These are phyloP conservation scores for Cancer borealis DNA, from an alignment of 2,888 invertebrate genomes.

Conservation along the genomic window DNA sequence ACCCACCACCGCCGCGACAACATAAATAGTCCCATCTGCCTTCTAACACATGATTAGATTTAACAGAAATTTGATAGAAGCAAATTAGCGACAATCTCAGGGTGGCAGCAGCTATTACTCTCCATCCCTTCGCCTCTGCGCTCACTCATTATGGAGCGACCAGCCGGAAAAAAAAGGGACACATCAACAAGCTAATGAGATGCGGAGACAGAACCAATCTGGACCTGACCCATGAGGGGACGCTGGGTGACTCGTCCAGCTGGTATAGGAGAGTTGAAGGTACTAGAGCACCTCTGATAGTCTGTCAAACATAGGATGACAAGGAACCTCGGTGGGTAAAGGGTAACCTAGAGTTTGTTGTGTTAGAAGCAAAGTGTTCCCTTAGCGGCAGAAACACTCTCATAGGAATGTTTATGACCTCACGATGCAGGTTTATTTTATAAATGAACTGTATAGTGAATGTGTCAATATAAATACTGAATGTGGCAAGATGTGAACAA, in stretches of 20 bases:
- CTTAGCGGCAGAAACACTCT: neutral
- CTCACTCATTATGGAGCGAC: constrained; percentile 56
- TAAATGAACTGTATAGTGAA: neutral
- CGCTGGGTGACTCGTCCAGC: neutral
- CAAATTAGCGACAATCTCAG: constrained; percentile 37
- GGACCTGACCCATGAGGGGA: constrained; percentile 21
- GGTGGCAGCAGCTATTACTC: constrained; percentile 42
- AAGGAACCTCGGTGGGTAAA: neutral
- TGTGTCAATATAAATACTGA: neutral
- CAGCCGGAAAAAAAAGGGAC: constrained; percentile 51
- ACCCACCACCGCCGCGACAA: neutral
- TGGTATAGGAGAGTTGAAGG: neutral
- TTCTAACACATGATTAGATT: constrained; percentile 43
- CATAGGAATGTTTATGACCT: neutral
- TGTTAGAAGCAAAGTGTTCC: neutral
- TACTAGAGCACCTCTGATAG: neutral
- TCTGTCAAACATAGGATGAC: neutral
- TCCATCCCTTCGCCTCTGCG: neutral
- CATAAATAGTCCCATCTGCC: constrained; percentile 4
- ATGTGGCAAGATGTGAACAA: neutral
- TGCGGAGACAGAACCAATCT: constrained; percentile 56
- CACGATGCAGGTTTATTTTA: neutral
- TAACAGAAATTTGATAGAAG: constrained; percentile 64
- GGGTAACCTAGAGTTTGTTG: neutral
- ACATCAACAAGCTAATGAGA: constrained; percentile 64